Conservation (phyloP, 2,888 invertebrate genomes). For the Plagodis dolabraria region DNA sequence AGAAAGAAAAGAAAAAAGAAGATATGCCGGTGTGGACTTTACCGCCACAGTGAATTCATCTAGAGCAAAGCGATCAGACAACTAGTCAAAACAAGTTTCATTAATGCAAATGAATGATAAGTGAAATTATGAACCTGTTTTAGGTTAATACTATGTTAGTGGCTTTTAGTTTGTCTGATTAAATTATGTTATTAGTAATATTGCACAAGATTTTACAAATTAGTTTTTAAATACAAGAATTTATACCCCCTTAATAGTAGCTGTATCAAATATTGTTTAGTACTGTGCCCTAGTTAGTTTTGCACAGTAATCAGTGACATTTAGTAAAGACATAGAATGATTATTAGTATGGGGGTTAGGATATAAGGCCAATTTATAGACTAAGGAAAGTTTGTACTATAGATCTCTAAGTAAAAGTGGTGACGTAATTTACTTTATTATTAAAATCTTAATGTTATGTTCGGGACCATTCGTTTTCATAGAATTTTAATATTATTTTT, state of each 20-base stretch:
- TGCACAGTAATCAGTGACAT: too few species aligned
- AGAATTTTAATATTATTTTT: too few species aligned
- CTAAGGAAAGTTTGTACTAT: background rate
- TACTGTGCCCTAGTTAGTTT: too few species aligned
- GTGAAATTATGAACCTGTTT: conserved; percentile 14
- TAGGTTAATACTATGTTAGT: conserved; percentile 3
- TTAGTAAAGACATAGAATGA: too few species aligned
- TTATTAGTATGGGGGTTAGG: too few species aligned
- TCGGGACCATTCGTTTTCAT: background rate
- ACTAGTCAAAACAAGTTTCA: conserved; percentile 8
- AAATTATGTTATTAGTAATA: conserved; percentile 15
- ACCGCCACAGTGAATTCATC: conserved; percentile 63
- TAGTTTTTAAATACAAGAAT: conserved; percentile 26
- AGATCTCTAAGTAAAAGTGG: background rate
- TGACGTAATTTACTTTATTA: background rate
- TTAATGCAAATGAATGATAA: conserved; percentile 19
- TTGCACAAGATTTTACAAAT: conserved; percentile 37
- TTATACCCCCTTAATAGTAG: too few species aligned
- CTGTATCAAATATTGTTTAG: too few species aligned
- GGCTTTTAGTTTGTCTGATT: conserved; percentile 10
- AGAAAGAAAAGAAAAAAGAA: conserved; percentile 72
- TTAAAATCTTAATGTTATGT: background rate
- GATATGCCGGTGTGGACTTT: conserved; percentile 73
- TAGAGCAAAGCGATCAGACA: conserved; percentile 6
- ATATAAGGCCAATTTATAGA: too few species aligned